phyloP scores from a whole-genome alignment of 2,113 vertebrate genomes.

The Eubucco bourcierii region DNA sequence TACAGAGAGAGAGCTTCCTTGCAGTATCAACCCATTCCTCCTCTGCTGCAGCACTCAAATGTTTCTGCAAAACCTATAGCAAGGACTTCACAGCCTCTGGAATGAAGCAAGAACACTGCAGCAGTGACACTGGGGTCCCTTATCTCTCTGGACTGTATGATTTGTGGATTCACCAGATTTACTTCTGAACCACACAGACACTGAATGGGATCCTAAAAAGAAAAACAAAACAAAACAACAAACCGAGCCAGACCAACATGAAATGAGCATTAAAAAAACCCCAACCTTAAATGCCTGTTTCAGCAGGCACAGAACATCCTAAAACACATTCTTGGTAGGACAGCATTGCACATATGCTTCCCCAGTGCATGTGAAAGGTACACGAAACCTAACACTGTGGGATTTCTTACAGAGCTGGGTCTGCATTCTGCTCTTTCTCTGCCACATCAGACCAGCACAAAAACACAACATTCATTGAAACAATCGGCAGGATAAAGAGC shows the following conservation, averaged over 20 bases:
- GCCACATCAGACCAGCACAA: neutral
- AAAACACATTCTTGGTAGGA: neutral
- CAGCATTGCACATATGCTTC: neutral
- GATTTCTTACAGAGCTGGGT: neutral
- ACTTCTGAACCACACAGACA: neutral
- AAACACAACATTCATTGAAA: conserved; percentile 3
- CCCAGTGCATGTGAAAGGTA: neutral
- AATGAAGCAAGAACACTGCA: neutral
- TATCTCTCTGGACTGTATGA: neutral
- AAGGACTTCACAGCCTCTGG: neutral
- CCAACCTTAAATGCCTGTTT: neutral
- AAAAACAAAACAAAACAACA: neutral
- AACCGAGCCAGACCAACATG: neutral
- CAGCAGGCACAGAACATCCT: neutral
- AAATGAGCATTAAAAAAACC: neutral
- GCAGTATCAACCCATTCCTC: neutral
- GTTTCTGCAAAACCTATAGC: neutral
- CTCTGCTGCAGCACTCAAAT: neutral
- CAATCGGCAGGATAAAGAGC: neutral
- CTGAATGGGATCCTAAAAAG: neutral
- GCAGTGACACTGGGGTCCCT: neutral
- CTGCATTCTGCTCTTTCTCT: neutral
- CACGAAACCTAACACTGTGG: neutral
- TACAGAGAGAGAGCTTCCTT: neutral
- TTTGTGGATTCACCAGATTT: neutral